Conservation (phyloP, 2,797 vertebrate genomes). For the Halcyon chelicuti region DNA sequence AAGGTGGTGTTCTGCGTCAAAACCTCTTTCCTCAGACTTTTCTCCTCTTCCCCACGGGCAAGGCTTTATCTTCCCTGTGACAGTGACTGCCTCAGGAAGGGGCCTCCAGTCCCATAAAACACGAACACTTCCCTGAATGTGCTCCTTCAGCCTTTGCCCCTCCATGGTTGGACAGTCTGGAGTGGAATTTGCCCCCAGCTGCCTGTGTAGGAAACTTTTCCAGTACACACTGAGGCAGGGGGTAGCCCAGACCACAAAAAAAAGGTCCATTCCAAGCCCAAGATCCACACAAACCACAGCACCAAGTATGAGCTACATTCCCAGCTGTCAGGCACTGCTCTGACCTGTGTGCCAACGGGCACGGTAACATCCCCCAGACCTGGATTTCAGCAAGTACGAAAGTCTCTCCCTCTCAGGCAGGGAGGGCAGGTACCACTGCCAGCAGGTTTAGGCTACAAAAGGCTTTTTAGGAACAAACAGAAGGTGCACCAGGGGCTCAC, state of each 20-base stretch:
- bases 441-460: not conserved
- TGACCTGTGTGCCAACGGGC: fast-evolving
- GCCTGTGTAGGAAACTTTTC: too few species aligned
- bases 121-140: fast-evolving
- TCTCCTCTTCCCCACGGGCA: not conserved
- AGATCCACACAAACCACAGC: not conserved
- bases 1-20: not conserved
- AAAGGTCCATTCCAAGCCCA: not conserved
- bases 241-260: not conserved
- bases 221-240: not conserved
- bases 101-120: not conserved
- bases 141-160: not conserved
- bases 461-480: not conserved
- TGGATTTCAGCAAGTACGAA: not conserved
- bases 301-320: not conserved
- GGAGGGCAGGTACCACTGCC: not conserved
- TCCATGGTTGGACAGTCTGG: not conserved
- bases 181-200: not conserved
- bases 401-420: not conserved
- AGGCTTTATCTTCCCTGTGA: not conserved
- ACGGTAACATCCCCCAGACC: not conserved
- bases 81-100: fast-evolving
- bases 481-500: not conserved
- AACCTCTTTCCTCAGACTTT: not conserved
- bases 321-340: not conserved